These are phyloP conservation scores for Nesogale talazaci DNA, from an alignment of 2,113 vertebrate genomes.

Conservation along the genomic window DNA sequence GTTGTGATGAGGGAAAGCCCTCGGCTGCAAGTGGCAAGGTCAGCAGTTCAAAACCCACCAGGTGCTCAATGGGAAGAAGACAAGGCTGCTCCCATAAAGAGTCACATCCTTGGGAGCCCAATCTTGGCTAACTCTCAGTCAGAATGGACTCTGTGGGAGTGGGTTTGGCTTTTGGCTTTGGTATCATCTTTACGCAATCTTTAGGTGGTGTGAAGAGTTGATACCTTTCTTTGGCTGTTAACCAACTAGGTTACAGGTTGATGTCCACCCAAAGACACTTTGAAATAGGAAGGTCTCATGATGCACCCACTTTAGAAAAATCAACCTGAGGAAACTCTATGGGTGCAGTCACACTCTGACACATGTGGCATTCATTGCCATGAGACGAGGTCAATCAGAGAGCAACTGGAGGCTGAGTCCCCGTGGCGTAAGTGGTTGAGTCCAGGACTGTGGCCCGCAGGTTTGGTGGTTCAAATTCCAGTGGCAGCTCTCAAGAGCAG, in stretches of 20 bases:
- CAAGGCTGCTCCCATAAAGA: too few relatives aligned
- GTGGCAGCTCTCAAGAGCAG: too few relatives aligned
- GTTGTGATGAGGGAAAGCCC: too few relatives aligned
- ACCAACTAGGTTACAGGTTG: background rate
- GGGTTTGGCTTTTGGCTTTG: too few relatives aligned
- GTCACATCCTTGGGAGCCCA: background rate
- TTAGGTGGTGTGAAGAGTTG: background rate
- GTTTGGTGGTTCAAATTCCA: too few relatives aligned
- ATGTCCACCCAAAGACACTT: background rate
- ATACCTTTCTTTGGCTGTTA: background rate
- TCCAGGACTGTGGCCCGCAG: too few relatives aligned
- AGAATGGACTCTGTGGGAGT: background rate
- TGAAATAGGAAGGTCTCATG: background rate
- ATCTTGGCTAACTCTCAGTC: background rate
- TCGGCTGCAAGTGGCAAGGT: background rate
- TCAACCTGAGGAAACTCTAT: background rate
- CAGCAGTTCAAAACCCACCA: background rate
- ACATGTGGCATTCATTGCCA: background rate
- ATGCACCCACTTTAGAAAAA: background rate
- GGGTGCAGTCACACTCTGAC: background rate
- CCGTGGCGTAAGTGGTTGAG: too few relatives aligned
- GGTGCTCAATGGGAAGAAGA: background rate
- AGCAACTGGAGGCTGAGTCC: too few relatives aligned
- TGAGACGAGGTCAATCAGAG: background rate
- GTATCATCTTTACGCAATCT: background rate